Percentiles rank a stretch among this genome's conserved stretches.
phyloP scores from a whole-genome alignment of 1,140 invertebrate species.

The Brachystomella parvula region DNA sequence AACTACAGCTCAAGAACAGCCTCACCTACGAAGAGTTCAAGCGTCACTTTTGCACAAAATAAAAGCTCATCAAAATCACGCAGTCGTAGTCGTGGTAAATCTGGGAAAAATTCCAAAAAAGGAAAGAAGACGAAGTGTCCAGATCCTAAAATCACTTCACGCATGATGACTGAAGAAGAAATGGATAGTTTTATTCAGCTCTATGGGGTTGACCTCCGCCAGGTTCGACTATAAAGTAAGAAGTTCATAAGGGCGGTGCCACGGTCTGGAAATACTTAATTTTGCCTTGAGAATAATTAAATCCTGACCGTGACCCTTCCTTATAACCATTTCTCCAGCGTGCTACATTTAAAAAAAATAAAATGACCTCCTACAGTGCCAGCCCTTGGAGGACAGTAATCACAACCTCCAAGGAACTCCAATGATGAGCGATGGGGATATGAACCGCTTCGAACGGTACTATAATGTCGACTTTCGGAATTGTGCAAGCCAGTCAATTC shows the following conservation, averaged over 20 bases:
- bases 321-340: too few species aligned
- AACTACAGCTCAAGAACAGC: too few species aligned
- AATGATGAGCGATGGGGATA: not conserved
- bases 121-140: not conserved
- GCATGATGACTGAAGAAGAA: not conserved
- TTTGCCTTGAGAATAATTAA: too few species aligned
- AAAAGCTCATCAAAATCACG: not conserved
- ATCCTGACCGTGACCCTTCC: too few species aligned
- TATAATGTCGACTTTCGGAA: not conserved
- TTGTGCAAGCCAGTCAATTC: not conserved
- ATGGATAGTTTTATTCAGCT: not conserved
- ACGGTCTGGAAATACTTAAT: too few species aligned
- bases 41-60: not conserved
- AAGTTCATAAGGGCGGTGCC: too few species aligned
- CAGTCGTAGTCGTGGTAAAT: too few species aligned
- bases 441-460: not conserved
- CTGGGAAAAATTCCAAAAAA: not conserved
- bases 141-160: not conserved
- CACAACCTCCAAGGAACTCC: not conserved
- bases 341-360: not conserved
- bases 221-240: not conserved
- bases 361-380: not conserved
- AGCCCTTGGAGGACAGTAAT: not conserved
- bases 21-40: too few species aligned
- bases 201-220: not conserved